Evolutionary conservation across 2,888 invertebrate species (phyloP), one percentile per base, ranked within the genome.

Genomic region (Aleiodes alternator): DNA sequence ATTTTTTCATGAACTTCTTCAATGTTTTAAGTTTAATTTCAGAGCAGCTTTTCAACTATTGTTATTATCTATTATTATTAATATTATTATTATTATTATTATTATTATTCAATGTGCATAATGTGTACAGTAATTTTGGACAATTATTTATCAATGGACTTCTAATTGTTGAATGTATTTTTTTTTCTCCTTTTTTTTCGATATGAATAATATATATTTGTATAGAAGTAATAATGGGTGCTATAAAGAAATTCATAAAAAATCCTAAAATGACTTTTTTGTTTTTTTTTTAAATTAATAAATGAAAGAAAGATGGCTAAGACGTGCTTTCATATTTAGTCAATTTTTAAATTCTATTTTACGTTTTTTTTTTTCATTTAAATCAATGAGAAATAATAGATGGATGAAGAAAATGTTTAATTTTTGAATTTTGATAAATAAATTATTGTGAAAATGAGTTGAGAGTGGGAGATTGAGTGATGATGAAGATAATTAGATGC

Each of bases 61-160:
- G 4, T 64, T 64, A 43, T 48, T 48, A 64, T 34, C 4, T 34
- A 34, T 48, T 48, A 11, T 64, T 64, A 43, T 48, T 48, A 64
- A 29, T 56, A 43, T 23, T 59, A 9, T 48, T 7, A 64, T 48
- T 23, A 43, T 23, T 59, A 9, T 48, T 7, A 64, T 48, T 23
- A 48, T 43, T 43, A 61, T 38, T 43, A 48, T 64, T 48, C 48
- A 61, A 34, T 34, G 59, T 59, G 59, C 59, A 59, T 43, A 43
- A 64, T 48, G 48, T 64, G 64, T 64, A 64, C 64, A 64, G 64
- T 59, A 31, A 59, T 59, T 57, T 23, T 64, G n/a, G 23, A 64
- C 23, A 64, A 64, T 64, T 64, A 64, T 64, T 64, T 64, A 64
- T 64, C 64, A 16, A 64, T 48, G n/a, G 23, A 48, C 48, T 61